Percentiles rank a stretch among this genome's conserved stretches.
Evolutionary conservation across 2,113 vertebrate genomes (phyloP).

Genomic region (Paracanthobrama guichenoti): DNA sequence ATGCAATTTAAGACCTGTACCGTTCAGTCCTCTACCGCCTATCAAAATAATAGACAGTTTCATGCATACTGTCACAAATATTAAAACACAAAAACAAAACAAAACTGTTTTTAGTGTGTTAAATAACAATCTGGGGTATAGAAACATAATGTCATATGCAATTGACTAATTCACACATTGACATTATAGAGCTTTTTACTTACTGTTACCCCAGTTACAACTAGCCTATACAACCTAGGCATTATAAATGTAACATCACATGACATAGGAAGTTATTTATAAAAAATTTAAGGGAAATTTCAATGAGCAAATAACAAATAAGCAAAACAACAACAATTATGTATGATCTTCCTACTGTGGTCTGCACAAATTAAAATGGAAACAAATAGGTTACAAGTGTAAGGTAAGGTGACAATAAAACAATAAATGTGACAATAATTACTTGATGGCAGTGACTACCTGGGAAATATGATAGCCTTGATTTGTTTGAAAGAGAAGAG

Average conservation of each 20-base stretch:
- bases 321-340: no score
- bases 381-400: background rate
- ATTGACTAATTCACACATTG: background rate
- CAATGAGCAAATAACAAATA: no score
- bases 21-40: background rate
- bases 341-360: no score
- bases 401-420: background rate
- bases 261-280: no score
- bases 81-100: background rate
- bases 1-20: background rate
- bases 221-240: no score
- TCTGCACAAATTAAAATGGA: background rate
- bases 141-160: background rate
- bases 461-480: slow-evolving; percentile 11
- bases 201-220: background rate
- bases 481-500: background rate
- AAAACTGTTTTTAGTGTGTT: background rate
- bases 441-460: background rate
- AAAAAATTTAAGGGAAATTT: no score
- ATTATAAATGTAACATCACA: background rate
- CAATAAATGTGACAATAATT: background rate
- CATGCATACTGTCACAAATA: background rate
- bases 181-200: background rate
- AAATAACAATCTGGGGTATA: background rate
- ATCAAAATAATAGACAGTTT: background rate